Percentiles rank a stretch among this genome's conserved stretches.
phyloP scores from a whole-genome alignment of 2,113 vertebrate species.

The Rhabdornis inornatus region DNA sequence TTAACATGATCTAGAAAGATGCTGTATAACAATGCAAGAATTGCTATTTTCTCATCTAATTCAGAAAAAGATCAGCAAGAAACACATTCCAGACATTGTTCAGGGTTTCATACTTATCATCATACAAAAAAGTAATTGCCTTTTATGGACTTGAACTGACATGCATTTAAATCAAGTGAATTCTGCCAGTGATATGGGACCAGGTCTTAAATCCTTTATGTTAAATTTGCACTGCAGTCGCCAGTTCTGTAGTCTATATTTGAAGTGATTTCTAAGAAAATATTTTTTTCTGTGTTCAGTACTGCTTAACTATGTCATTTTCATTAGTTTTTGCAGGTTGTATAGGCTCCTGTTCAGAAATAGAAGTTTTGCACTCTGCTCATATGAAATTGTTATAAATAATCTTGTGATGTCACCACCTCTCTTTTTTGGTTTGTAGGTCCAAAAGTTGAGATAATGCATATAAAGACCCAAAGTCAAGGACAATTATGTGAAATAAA shows the following conservation, averaged over 20 bases:
- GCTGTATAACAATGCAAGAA: background rate
- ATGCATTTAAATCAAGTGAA: constrained; percentile 18
- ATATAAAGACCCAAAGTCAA: background rate
- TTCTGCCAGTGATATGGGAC: background rate
- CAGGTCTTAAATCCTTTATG: background rate
- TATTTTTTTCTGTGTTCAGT: background rate
- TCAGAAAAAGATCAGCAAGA: constrained; percentile 24
- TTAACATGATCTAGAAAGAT: background rate
- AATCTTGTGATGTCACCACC: background rate
- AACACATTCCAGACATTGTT: background rate
- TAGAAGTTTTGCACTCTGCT: background rate
- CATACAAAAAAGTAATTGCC: background rate
- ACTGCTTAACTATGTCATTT: background rate
- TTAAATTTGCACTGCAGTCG: background rate
- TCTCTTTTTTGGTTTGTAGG: background rate
- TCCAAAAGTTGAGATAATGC: background rate
- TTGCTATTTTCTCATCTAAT: background rate
- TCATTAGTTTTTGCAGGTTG: background rate
- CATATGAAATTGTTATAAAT: background rate
- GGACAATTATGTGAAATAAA: background rate
- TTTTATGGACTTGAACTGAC: constrained; percentile 19
- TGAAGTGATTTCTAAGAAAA: constrained; percentile 9
- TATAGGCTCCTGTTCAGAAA: background rate
- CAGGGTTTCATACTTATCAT: background rate
- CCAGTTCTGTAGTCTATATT: background rate